phyloP scores from a whole-genome alignment of 1,140 invertebrate species.

The Proctacanthus coquilletti region DNA sequence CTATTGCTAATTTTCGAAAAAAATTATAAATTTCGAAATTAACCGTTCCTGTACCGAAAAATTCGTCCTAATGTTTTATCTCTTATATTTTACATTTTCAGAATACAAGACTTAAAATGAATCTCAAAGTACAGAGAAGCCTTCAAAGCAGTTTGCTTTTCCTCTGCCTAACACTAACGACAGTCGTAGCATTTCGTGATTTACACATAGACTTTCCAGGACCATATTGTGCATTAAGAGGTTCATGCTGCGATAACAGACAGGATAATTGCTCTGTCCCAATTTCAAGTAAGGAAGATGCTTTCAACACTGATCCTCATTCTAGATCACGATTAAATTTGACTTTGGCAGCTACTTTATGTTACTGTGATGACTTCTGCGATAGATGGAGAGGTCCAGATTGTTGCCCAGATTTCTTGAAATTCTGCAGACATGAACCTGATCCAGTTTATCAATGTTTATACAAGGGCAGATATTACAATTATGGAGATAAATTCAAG shows the following conservation, averaged over 20 bases:
- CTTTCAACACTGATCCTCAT: constrained; percentile 1
- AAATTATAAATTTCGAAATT: no score
- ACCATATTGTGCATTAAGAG: constrained; percentile 20
- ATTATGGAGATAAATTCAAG: constrained; percentile 15
- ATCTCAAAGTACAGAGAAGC: background rate
- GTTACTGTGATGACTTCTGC: constrained; percentile 91
- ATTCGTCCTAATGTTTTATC: no score
- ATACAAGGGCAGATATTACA: background rate
- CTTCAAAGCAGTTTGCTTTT: background rate
- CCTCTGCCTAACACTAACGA: background rate
- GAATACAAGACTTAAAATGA: constrained; percentile 1
- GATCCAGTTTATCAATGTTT: background rate
- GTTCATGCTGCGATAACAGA: constrained; percentile 49
- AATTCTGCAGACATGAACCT: constrained; percentile 43
- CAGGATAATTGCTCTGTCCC: constrained; percentile 59
- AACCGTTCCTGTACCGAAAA: no score
- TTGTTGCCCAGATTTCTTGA: constrained; percentile 78
- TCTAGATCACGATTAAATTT: background rate
- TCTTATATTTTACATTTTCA: no score
- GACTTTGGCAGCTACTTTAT: constrained; percentile 46
- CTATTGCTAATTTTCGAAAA: no score
- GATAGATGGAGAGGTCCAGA: constrained; percentile 47
- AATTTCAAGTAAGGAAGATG: constrained; percentile 35
- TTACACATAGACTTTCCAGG: constrained; percentile 20
- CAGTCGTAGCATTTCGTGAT: constrained; percentile 9